Conservation (phyloP, 2,888 invertebrate genomes). For the Tillus elongatus region DNA sequence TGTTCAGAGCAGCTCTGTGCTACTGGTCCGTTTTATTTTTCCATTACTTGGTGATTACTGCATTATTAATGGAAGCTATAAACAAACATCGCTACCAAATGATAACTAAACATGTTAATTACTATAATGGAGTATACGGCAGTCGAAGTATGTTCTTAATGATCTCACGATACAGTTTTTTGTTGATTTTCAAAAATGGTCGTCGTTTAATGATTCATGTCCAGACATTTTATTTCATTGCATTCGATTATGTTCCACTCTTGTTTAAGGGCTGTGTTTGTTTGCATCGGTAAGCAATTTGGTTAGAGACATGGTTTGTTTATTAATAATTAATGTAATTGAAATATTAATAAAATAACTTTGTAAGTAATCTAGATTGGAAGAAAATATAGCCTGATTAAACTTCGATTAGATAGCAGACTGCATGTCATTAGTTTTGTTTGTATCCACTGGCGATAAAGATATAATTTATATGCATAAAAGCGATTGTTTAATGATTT, state of each 20-base stretch:
- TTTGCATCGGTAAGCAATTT: too few relatives aligned
- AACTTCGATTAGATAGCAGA: too few relatives aligned
- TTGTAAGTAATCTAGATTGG: too few relatives aligned
- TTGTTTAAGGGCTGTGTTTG: too few relatives aligned
- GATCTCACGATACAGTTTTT: conserved; percentile 14
- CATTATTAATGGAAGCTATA: conserved; percentile 33
- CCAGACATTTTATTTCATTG: conserved; percentile 2
- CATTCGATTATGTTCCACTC: not conserved
- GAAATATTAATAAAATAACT: too few relatives aligned
- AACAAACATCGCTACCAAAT: conserved; percentile 31
- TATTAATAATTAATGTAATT: too few relatives aligned
- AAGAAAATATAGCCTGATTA: too few relatives aligned
- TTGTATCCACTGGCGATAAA: too few relatives aligned
- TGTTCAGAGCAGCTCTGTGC: conserved; percentile 31
- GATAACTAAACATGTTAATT: conserved; percentile 34
- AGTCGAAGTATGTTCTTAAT: conserved; percentile 17
- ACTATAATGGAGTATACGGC: conserved; percentile 27
- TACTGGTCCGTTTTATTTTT: conserved; percentile 28
- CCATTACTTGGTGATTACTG: conserved; percentile 32
- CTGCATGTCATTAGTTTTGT: too few relatives aligned
- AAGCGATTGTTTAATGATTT: too few relatives aligned
- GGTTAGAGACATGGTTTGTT: too few relatives aligned
- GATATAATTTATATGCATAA: too few relatives aligned
- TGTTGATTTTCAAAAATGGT: conserved; percentile 9
- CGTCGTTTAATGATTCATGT: conserved; percentile 3